phyloP scores from a whole-genome alignment of 1,140 invertebrate genomes.

The Adelges cooleyi region DNA sequence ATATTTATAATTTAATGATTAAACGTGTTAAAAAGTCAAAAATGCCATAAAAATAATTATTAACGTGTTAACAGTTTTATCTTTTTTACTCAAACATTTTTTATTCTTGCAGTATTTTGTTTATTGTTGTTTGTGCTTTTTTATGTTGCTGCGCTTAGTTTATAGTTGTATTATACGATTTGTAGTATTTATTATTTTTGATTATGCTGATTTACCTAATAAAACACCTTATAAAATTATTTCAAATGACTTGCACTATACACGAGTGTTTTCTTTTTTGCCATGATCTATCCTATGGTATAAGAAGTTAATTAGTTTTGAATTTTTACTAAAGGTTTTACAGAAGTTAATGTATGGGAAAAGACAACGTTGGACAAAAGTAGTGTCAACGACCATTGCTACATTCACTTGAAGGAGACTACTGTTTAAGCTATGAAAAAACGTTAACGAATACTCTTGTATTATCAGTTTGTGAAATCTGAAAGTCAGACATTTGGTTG shows the following conservation, averaged over 20 bases:
- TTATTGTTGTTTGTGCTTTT: background rate
- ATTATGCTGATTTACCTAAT: background rate
- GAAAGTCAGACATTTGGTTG: no score
- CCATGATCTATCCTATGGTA: background rate
- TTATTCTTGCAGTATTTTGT: background rate
- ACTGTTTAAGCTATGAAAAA: conserved; percentile 20
- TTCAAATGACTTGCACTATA: background rate
- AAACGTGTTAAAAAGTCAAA: no score
- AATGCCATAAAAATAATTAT: no score
- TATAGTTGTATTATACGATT: background rate
- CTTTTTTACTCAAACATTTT: background rate
- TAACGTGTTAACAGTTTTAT: no score
- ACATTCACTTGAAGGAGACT: conserved; percentile 16
- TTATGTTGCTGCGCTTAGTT: background rate
- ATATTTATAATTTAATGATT: no score
- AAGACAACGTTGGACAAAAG: background rate
- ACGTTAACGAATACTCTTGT: background rate
- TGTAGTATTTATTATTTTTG: background rate
- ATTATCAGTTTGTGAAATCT: no score
- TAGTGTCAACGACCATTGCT: background rate
- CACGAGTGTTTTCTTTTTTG: background rate
- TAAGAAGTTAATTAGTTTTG: background rate
- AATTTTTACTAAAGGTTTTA: conserved; percentile 21
- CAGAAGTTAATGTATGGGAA: conserved; percentile 21
- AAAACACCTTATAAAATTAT: no score